Conservation (phyloP, 2,888 invertebrate species). For the Strigamia crassipes region DNA sequence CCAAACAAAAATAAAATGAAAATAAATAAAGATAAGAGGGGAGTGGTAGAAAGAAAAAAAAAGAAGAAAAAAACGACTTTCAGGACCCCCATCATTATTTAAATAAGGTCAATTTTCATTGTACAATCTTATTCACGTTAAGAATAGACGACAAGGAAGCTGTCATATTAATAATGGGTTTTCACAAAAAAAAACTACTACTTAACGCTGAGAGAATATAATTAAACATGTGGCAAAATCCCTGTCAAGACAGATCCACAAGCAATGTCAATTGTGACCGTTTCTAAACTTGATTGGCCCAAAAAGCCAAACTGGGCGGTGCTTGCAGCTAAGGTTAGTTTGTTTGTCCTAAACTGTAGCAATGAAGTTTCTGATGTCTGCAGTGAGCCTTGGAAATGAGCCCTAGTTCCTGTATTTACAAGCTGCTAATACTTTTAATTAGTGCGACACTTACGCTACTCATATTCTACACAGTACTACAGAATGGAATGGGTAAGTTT, state of each 20-base stretch:
- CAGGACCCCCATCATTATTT: not conserved
- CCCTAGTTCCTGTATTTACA: not conserved
- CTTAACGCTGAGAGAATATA: not conserved
- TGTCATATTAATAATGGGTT: not conserved
- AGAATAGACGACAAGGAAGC: not conserved
- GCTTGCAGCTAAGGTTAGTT: not conserved
- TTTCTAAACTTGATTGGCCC: not conserved
- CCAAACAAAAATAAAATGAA: not conserved
- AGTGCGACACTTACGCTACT: not conserved
- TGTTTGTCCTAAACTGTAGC: not conserved
- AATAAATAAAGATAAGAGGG: not conserved
- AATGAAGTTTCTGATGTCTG: not conserved
- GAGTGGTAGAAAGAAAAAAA: not conserved
- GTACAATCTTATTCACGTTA: not conserved
- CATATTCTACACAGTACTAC: not conserved
- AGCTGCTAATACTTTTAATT: not conserved
- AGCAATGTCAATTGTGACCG: constrained; percentile 1
- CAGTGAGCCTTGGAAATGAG: not conserved
- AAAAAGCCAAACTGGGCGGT: not conserved
- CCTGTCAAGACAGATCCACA: not conserved
- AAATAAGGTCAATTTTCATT: not conserved
- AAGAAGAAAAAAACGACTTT: not conserved
- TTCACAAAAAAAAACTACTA: not conserved
- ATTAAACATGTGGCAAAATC: constrained; percentile 19
- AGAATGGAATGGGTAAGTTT: constrained; percentile 11